Conservation (phyloP, 1,140 invertebrate genomes). For the Orchesella cincta region DNA sequence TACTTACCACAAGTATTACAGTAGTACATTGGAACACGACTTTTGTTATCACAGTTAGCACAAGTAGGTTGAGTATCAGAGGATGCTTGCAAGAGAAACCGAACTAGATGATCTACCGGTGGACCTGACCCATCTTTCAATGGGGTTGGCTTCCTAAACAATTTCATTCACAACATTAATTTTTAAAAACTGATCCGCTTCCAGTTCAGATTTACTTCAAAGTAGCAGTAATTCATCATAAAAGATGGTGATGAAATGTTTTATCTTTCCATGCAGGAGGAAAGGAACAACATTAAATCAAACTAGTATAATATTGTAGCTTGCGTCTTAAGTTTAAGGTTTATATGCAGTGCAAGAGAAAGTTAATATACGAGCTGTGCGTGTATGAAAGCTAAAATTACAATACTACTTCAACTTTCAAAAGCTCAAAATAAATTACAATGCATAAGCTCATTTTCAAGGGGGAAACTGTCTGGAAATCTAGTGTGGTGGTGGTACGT, state of each 20-base stretch:
- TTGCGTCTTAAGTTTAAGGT: no score
- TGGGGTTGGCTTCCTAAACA: slow-evolving; percentile 47
- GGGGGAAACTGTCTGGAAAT: no score
- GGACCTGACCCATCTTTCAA: slow-evolving; percentile 49
- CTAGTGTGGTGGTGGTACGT: no score
- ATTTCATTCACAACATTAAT: slow-evolving; percentile 7
- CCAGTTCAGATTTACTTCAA: background rate
- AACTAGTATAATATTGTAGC: background rate
- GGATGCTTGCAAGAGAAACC: slow-evolving; percentile 49
- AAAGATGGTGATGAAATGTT: background rate
- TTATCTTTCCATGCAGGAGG: background rate
- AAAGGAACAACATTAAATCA: background rate
- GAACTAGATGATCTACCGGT: slow-evolving; percentile 43
- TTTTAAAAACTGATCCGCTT: background rate
- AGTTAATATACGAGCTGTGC: no score
- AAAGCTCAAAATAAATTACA: no score
- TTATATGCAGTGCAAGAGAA: no score
- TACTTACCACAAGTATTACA: slow-evolving; percentile 51
- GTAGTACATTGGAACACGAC: slow-evolving; percentile 51
- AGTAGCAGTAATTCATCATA: background rate
- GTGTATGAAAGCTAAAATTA: no score
- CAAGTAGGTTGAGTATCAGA: slow-evolving; percentile 47
- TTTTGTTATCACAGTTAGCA: slow-evolving; percentile 52
- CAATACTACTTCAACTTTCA: no score
- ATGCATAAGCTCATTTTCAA: no score